Percentiles rank a stretch among this genome's conserved stretches.
These are phyloP conservation scores for Philantomba maxwellii DNA, from an alignment of 2,113 vertebrate species.

Conservation along the genomic window DNA sequence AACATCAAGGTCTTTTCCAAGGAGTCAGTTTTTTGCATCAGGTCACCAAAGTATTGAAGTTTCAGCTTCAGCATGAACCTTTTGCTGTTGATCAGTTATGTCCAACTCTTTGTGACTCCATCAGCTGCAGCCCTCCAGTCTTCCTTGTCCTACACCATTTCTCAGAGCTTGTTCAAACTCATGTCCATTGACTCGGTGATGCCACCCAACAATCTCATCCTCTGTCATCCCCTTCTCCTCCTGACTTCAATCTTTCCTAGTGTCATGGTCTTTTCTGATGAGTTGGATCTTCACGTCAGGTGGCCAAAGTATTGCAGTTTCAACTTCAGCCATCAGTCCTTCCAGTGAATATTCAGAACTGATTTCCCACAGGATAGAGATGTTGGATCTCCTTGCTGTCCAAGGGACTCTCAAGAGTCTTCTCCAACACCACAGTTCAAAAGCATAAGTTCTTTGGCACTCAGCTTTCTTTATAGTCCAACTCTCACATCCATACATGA, in stretches of 20 bases:
- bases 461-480: neutral
- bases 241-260: neutral
- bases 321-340: neutral
- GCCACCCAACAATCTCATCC: neutral
- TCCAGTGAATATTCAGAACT: neutral
- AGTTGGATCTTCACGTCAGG: neutral
- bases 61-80: neutral
- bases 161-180: neutral
- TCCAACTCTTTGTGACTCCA: neutral
- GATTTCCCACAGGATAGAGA: neutral
- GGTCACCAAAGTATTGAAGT: neutral
- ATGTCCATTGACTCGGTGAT: neutral
- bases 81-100: neutral
- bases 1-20: neutral
- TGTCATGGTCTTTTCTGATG: neutral
- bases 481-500: neutral
- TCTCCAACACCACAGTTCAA: neutral
- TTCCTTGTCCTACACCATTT: neutral
- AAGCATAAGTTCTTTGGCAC: neutral
- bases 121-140: neutral
- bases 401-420: neutral
- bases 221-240: neutral
- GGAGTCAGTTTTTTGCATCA: neutral
- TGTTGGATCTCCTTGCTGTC: neutral
- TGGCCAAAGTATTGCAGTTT: neutral